phyloP scores from a whole-genome alignment of 2,113 vertebrate species.

The Serinus canaria region DNA sequence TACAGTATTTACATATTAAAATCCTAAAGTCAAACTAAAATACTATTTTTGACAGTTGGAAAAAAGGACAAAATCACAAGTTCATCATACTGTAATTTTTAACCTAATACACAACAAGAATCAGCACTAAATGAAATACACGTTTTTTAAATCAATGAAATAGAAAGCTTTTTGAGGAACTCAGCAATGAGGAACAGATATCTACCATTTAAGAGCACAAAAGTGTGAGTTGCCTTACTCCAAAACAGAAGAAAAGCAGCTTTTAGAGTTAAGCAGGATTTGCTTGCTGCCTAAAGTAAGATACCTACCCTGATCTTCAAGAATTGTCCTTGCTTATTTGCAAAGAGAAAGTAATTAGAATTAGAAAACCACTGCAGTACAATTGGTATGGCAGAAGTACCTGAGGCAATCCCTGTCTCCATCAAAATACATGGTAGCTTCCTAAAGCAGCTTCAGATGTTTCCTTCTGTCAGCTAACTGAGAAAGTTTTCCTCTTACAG shows the following conservation, averaged over 20 bases:
- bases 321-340: background rate
- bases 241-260: background rate
- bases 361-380: accelerated
- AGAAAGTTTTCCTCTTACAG: background rate
- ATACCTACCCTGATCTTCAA: background rate
- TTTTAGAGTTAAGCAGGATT: background rate
- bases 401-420: background rate
- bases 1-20: background rate
- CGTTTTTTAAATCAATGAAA: background rate
- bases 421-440: background rate
- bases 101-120: background rate
- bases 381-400: background rate
- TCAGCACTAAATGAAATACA: background rate
- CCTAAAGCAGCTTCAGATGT: background rate
- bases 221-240: background rate
- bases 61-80: background rate
- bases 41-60: background rate
- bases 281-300: background rate
- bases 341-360: background rate
- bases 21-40: background rate
- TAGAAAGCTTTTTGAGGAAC: background rate
- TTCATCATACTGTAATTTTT: background rate
- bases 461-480: background rate
- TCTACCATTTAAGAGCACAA: background rate
- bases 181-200: background rate